Evolutionary conservation across 2,888 invertebrate genomes (phyloP).

Genomic region (Meandrusa payeni): DNA sequence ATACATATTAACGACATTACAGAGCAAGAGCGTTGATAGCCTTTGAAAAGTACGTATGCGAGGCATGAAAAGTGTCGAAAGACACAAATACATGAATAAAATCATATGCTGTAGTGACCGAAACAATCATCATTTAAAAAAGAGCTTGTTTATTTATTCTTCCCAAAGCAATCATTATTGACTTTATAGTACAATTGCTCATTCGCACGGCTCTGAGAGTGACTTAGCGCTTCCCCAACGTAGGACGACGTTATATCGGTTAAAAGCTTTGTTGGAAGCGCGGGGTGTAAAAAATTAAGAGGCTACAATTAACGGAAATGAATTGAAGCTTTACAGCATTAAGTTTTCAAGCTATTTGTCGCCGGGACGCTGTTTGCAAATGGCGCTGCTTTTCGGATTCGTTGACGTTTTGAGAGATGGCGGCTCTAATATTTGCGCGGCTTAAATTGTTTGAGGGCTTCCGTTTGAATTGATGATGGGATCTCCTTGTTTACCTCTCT

Average conservation of each 20-base stretch:
- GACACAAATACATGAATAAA: too few relatives aligned
- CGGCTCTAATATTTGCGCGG: constrained; percentile 48
- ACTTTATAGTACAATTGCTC: neutral
- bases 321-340: constrained; percentile 59
- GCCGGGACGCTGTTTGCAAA: constrained; percentile 35
- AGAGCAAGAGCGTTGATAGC: too few relatives aligned
- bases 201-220: neutral
- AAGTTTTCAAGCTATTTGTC: constrained; percentile 49
- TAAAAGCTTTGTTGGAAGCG: constrained; percentile 19
- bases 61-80: too few relatives aligned
- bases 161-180: too few relatives aligned
- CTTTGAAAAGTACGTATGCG: too few relatives aligned
- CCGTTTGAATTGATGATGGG: constrained; percentile 39
- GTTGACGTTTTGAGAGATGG: constrained; percentile 57
- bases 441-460: constrained; percentile 51
- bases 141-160: too few relatives aligned
- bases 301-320: constrained; percentile 56
- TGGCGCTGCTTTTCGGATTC: constrained; percentile 38
- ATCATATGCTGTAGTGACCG: too few relatives aligned
- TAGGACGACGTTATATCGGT: constrained; percentile 16
- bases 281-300: constrained; percentile 38
- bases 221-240: constrained; percentile 1
- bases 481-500: constrained; percentile 38
- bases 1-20: too few relatives aligned
- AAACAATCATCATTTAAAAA: too few relatives aligned